Percentiles rank a stretch among this genome's conserved stretches.
Conservation (phyloP, 2,888 invertebrate species). For the Anodontia alba region DNA sequence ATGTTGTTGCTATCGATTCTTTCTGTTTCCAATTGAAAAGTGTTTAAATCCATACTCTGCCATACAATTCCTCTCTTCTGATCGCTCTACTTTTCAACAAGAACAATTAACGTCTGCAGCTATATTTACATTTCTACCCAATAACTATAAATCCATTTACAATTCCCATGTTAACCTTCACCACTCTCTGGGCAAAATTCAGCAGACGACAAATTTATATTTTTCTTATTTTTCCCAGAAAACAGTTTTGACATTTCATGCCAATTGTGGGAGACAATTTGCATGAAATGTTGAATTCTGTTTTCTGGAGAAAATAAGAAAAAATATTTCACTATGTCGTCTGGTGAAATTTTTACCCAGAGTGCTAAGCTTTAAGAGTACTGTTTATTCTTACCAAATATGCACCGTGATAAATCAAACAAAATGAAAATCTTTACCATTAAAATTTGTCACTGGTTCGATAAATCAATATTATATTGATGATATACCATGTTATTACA, state of each 20-base stretch:
- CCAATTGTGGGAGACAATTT: too few relatives aligned
- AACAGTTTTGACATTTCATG: too few relatives aligned
- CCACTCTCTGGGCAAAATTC: too few relatives aligned
- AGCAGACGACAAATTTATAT: too few relatives aligned
- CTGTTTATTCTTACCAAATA: slow-evolving; percentile 53
- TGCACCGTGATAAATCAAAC: slow-evolving; percentile 44
- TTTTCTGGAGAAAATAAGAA: too few relatives aligned
- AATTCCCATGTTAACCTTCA: not conserved
- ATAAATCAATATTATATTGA: slow-evolving; percentile 63
- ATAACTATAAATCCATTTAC: slow-evolving; percentile 12
- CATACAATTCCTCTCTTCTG: slow-evolving; percentile 5
- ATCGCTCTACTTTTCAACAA: not conserved
- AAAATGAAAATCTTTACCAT: slow-evolving; percentile 55
- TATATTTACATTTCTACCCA: slow-evolving; percentile 1
- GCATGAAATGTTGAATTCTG: too few relatives aligned
- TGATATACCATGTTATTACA: slow-evolving; percentile 41
- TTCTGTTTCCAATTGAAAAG: not conserved
- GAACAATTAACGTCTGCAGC: not conserved
- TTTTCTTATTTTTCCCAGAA: too few relatives aligned
- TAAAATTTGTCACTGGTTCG: slow-evolving; percentile 60
- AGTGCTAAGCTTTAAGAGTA: too few relatives aligned
- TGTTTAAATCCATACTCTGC: slow-evolving; percentile 12
- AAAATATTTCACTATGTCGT: too few relatives aligned
- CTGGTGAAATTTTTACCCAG: too few relatives aligned
- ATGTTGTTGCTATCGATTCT: not conserved